Base-by-base conservation (phyloP, 2,113 vertebrate genomes). In the Oenanthe oenanthe region DNA sequence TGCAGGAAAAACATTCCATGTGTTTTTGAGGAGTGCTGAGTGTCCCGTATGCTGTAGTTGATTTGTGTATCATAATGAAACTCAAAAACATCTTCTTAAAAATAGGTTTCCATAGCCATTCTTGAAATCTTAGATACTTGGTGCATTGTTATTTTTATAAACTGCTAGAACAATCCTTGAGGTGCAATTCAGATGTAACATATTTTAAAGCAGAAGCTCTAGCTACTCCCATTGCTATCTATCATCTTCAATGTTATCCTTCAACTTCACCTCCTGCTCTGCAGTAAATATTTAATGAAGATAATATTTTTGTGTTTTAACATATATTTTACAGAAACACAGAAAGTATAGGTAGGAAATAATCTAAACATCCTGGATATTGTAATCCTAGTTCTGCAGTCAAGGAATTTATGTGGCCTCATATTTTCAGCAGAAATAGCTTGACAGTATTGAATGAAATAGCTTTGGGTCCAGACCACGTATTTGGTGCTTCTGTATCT, bases 381-480 rank as follows among this genome's bases (percentile, higher is more conserved):
- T 48, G 13, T 21, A 68, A 32, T 60, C 25, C 21, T 43, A 21
- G 24, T 72, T 71, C 31, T 38, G 31, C 22, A 56, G 11, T 40
- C 22, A 3, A 4, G 32, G 48, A 21, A 24, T 62, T 71, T 48
- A 24, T n/a, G 7, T n/a, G 42, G 31, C 25, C 17, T 65, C 25
- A 5, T 9, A 6, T 84, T 62, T 65, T 51, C 38, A 48, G 48
- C 29, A 63, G 28, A 48, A 79, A 29, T 53, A 51, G 7, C 17
- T 85, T 0, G 0, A 26, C 22, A 13, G 12, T 73, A 17, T 12
- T 3, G 3, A 32, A 21, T 32, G 50, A 63, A 85, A 48, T 57
- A 58, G 29, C 15, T 50, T 67, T n/a, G 16, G 4, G 43, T 78
- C 34, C 17, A 57, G 28, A 32, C 21, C 1, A 0, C 5, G 8